Conservation (phyloP, 1,140 invertebrate species). For the Sipha flava region DNA sequence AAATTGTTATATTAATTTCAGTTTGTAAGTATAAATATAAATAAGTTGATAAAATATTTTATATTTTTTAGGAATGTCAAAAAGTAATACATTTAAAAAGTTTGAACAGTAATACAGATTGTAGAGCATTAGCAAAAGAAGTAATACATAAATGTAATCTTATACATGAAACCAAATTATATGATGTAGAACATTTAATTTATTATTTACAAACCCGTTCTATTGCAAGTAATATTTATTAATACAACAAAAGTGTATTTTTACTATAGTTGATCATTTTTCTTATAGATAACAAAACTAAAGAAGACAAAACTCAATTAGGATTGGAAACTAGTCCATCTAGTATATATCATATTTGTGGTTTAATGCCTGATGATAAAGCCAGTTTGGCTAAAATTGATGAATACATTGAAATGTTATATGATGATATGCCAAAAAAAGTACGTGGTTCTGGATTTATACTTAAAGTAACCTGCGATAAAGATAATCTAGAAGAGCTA, state of each 20-base stretch:
- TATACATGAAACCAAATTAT: slow-evolving; percentile 73
- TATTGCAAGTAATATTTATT: slow-evolving; percentile 44
- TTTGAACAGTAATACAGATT: slow-evolving; percentile 70
- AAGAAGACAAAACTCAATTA: slow-evolving; percentile 18
- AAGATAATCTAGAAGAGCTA: slow-evolving; percentile 88
- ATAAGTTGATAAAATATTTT: too few relatives aligned
- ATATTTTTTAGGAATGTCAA: slow-evolving; percentile 55
- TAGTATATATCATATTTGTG: neutral
- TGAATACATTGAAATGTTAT: slow-evolving; percentile 90
- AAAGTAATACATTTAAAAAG: slow-evolving; percentile 79
- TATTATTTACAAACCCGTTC: slow-evolving; percentile 82
- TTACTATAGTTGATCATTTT: neutral
- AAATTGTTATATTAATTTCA: too few relatives aligned
- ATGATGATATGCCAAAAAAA: slow-evolving; percentile 90
- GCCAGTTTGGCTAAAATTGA: slow-evolving; percentile 77
- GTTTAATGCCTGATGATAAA: slow-evolving; percentile 42
- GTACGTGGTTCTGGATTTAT: slow-evolving; percentile 86
- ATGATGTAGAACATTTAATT: slow-evolving; percentile 84
- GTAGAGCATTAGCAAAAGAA: slow-evolving; percentile 69
- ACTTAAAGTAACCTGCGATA: slow-evolving; percentile 79
- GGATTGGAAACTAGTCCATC: neutral
- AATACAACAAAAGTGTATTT: neutral
- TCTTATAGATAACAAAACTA: slow-evolving; percentile 8
- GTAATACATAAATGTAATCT: slow-evolving; percentile 82
- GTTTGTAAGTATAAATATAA: too few relatives aligned